Evolutionary conservation across 2,113 vertebrate species (phyloP), one percentile per base, ranked within the genome.

Genomic region (Pedionomus torquatus): DNA sequence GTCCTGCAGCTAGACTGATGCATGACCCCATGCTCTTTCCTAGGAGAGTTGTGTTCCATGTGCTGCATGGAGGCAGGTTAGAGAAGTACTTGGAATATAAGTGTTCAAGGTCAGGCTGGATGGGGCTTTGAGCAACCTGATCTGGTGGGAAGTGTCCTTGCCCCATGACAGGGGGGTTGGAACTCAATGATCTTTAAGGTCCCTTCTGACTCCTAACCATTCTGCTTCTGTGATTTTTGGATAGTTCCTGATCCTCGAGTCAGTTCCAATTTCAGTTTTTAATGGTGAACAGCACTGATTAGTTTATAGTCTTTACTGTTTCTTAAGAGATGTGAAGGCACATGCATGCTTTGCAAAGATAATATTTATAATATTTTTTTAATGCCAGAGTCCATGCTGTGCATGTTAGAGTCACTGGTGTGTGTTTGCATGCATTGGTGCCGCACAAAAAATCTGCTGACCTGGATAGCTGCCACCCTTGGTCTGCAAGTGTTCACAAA

Each of bases 331-430:
- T 2, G 2, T 16, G 41, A 63, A 85, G 52, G 46, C 26, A 23
- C 16, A 14, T 17, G 17, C 16, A 16, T 0, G 0, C 60, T 85
- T 43, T 54, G 28, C 41, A 31, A 43, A 46, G 33, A 24, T 12
- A 68, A 23, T 58, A 26, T 31, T 46, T 44, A 16, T 44, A 44
- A 16, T 44, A 14, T 44, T 35, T 78, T 13, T 64, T 30, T 30
- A 24, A 35, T 66, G 17, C 19, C 4, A 5, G 13, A 33, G 58
- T 14, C 24, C 13, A 1, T 39, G n/a, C n/a, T 69, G 43, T 51
- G 57, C 14, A 1, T 31, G 11, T 12, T n/a, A 9, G 39, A 37
- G 35, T 33, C 33, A 5, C 33, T 44, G n/a, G 13, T 0, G 2
- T 57, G 46, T 2, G 4, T 48, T 48, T 43, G 26, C 17, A 3